A percentile compares a stretch with the other conserved stretches of the same genome.
phyloP scores from a whole-genome alignment of 2,888 invertebrate genomes.

The Caenorhabditis japonica region DNA sequence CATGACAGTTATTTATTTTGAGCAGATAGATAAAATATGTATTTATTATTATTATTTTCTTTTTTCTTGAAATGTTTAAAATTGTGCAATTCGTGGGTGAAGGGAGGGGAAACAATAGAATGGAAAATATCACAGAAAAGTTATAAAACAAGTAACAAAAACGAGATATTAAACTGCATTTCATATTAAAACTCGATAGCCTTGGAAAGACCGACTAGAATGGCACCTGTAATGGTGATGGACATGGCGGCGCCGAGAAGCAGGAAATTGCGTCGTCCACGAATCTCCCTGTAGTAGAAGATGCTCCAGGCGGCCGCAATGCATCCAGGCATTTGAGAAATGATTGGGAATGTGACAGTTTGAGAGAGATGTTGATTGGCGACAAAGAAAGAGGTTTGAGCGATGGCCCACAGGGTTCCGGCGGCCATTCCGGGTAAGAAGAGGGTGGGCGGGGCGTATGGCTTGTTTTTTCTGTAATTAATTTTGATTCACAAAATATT shows the following conservation, averaged over 20 bases:
- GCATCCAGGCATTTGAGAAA: constrained; percentile 79
- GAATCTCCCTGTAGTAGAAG: constrained; percentile 79
- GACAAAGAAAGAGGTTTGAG: constrained; percentile 79
- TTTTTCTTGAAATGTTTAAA: no score
- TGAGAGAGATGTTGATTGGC: constrained; percentile 79
- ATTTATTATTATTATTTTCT: no score
- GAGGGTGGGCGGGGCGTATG: constrained; percentile 78
- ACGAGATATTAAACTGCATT: no score
- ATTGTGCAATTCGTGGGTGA: no score
- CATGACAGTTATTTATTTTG: no score
- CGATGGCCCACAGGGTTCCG: constrained; percentile 80
- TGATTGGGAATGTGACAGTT: constrained; percentile 79
- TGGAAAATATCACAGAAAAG: neutral
- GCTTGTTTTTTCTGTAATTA: constrained; percentile 77
- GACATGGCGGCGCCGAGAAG: constrained; percentile 67
- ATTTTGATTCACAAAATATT: no score
- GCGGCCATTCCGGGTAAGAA: constrained; percentile 79
- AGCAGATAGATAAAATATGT: no score
- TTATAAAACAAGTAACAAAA: neutral
- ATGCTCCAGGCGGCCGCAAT: constrained; percentile 79
- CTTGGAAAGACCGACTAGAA: constrained; percentile 74
- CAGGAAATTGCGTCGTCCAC: constrained; percentile 68
- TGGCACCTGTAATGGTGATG: constrained; percentile 71
- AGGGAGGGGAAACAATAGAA: neutral
- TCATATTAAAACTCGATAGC: constrained; percentile 42